A percentile compares a stretch with the other conserved stretches of the same genome.
Evolutionary conservation across 2,113 vertebrate species (phyloP).

Genomic region (Cyprinodon variegatus): DNA sequence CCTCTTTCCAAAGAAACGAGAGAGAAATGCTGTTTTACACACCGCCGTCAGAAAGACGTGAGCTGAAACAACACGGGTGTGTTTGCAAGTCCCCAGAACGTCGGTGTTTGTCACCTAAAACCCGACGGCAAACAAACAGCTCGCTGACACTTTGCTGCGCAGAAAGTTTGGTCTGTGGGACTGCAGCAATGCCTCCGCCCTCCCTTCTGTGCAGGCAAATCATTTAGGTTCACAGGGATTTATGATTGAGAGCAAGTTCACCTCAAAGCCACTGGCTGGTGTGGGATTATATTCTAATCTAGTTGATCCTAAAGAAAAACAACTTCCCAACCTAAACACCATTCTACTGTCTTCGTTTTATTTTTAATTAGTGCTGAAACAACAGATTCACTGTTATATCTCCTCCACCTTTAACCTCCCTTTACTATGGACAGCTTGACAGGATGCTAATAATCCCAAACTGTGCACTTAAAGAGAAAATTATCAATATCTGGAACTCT

Average conservation of each 20-base stretch:
- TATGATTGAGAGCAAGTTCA: slow-evolving; percentile 3
- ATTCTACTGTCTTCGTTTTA: not conserved
- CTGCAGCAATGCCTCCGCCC: not conserved
- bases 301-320: not conserved
- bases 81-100: not conserved
- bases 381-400: not conserved
- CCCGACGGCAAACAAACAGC: slow-evolving; percentile 2
- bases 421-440: not conserved
- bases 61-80: slow-evolving; percentile 34
- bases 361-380: not conserved
- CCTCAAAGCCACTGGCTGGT: not conserved
- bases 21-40: slow-evolving; percentile 50
- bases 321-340: not conserved
- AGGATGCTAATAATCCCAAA: not conserved
- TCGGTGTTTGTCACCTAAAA: slow-evolving; percentile 11
- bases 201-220: not conserved
- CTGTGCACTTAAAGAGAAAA: too few species aligned
- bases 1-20: slow-evolving; percentile 53
- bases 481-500: too few species aligned
- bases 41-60: slow-evolving; percentile 32
- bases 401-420: not conserved
- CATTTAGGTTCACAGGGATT: slow-evolving; percentile 13
- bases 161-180: not conserved
- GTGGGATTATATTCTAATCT: not conserved
- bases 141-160: not conserved